Evolutionary conservation across 1,140 invertebrate species (phyloP).

Genomic region (Drosophila baimaii): DNA sequence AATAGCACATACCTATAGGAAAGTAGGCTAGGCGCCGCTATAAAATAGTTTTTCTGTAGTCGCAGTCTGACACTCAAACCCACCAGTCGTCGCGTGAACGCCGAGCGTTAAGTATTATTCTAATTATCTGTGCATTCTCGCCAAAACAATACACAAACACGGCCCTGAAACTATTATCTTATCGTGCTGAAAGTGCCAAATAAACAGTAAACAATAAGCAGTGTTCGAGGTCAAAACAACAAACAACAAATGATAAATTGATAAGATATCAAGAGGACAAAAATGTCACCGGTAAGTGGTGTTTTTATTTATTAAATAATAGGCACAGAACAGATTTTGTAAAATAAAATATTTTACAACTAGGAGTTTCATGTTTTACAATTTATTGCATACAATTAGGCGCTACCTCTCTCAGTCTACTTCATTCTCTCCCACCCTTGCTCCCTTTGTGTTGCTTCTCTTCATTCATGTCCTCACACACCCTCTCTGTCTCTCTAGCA

Average conservation of each 20-base stretch:
- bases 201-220: conserved; percentile 17
- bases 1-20: conserved; percentile 49
- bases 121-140: conserved; percentile 10
- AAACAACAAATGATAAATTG: conserved; percentile 24
- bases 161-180: conserved; percentile 14
- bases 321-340: too few relatives aligned
- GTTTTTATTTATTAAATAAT: not conserved
- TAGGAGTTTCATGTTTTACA: not conserved
- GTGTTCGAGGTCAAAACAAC: not conserved
- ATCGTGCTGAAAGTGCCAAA: conserved; percentile 5
- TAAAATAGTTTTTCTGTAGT: conserved; percentile 52
- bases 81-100: conserved; percentile 27
- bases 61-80: conserved; percentile 51
- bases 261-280: conserved; percentile 35
- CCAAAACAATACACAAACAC: conserved; percentile 5
- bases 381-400: conserved; percentile 44
- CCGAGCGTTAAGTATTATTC: not conserved
- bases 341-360: not conserved
- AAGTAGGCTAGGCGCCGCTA: conserved; percentile 63
- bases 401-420: not conserved
- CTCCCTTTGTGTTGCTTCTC: conserved; percentile 31
- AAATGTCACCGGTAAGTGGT: conserved; percentile 60
- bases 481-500: conserved; percentile 7
- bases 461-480: conserved; percentile 66
- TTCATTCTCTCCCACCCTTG: not conserved